Percentiles rank a stretch among this genome's conserved stretches.
Evolutionary conservation across 2,888 invertebrate species (phyloP).

Genomic region (Epistrophe grossulariae): DNA sequence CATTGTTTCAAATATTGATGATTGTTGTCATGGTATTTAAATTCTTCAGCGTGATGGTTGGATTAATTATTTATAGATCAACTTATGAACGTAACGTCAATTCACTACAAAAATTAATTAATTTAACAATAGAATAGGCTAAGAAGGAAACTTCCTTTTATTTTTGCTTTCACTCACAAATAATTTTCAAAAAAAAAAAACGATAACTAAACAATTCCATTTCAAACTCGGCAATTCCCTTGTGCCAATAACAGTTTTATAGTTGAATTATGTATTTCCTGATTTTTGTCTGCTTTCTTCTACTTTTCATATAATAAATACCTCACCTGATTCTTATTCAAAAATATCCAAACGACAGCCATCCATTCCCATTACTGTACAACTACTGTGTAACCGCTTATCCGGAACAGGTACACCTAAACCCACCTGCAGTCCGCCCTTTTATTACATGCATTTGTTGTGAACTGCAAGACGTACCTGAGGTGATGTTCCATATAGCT

Average conservation of each 20-base stretch:
- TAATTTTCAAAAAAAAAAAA: neutral
- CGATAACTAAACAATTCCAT: neutral
- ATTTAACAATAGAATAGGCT: neutral
- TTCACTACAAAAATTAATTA: neutral
- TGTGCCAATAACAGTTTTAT: constrained; percentile 7
- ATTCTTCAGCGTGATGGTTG: too few species aligned
- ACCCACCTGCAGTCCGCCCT: neutral
- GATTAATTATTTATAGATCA: too few species aligned
- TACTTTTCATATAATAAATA: constrained; percentile 37
- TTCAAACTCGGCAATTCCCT: neutral
- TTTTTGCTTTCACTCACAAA: neutral
- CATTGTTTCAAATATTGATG: too few species aligned
- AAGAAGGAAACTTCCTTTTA: neutral
- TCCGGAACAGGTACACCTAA: constrained; percentile 11
- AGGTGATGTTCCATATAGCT: neutral
- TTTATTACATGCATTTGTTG: constrained; percentile 34
- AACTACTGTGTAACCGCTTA: constrained; percentile 4
- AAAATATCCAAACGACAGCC: constrained; percentile 43
- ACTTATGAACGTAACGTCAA: too few species aligned
- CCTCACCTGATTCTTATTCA: constrained; percentile 42
- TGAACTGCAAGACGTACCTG: constrained; percentile 34
- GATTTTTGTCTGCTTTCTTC: neutral
- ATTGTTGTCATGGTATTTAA: too few species aligned
- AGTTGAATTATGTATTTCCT: constrained; percentile 8
- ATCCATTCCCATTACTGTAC: constrained; percentile 38